These are phyloP conservation scores for Tamias sibiricus DNA, from an alignment of 2,113 vertebrate species.

Conservation along the genomic window DNA sequence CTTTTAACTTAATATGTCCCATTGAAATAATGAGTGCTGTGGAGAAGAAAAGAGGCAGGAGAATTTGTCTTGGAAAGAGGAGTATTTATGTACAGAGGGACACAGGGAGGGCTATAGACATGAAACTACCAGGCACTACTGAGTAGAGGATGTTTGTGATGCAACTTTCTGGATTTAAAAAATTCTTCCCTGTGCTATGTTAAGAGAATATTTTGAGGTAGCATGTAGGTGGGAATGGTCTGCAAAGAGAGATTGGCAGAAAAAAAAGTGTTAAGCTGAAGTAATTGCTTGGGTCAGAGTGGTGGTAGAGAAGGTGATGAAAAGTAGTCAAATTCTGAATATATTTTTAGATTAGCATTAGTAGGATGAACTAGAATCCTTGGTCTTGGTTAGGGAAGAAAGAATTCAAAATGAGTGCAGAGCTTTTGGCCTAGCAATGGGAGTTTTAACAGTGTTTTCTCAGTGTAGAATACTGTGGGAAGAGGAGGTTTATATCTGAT, in stretches of 20 bases:
- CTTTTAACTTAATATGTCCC: not conserved
- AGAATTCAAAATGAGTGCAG: not conserved
- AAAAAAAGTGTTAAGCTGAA: not conserved
- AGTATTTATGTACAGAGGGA: not conserved
- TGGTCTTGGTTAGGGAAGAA: not conserved
- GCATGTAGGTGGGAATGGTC: accelerated
- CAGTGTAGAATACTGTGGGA: not conserved
- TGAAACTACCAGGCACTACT: not conserved
- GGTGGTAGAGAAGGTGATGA: not conserved
- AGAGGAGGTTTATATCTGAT: not conserved
- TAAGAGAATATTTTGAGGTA: not conserved
- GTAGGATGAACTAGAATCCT: not conserved
- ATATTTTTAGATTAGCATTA: not conserved
- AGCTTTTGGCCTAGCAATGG: not conserved
- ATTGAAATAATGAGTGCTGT: not conserved
- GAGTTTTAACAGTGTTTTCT: not conserved
- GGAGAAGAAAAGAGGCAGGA: too few relatives aligned
- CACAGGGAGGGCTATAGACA: not conserved
- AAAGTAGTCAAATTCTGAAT: not conserved
- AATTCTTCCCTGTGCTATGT: not conserved
- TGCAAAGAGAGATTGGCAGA: not conserved
- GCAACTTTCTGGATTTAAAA: not conserved
- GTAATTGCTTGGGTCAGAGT: not conserved
- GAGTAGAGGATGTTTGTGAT: not conserved
- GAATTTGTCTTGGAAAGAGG: not conserved